Base-by-base conservation (phyloP, 2,888 invertebrate species). In the Glyphotaelius pellucidus region DNA sequence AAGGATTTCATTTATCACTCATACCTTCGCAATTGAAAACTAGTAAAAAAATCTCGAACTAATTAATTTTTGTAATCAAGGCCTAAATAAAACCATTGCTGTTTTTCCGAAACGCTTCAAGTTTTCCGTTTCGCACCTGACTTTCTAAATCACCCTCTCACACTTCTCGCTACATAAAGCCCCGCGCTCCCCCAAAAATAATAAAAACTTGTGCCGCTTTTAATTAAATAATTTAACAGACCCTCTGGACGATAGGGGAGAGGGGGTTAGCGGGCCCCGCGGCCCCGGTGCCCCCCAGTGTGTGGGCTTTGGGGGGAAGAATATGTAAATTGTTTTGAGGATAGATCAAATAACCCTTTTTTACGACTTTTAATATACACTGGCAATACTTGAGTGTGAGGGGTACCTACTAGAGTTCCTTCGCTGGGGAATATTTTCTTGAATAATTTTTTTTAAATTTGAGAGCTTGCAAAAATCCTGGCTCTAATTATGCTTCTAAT, bases 291-390 rank as follows among this genome's bases (percentile, higher is more conserved):
- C n/a, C 25, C 47, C 47, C 47, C 67, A n/a, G 81, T 84, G 84
- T 92, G 92, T 87, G 88, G 96, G 96, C 95, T 95, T 95, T 95
- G 95, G 95, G 95, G 95, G 95, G 95, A 95, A 95, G 96, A 96
- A 96, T 96, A 96, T 96, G 96, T 96, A 96, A 96, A 96, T 96
- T 96, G 96, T 96, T 96, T 96, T 95, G 95, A 96, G 96, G 96
- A 96, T 96, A 96, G 96, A 96, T 96, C 96, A 96, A 96, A 96
- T 95, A 96, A 96, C 96, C 96, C 96, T 96, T 96, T 96, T 96
- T 96, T 96, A 96, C 95, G 96, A 96, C 95, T 96, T 92, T 92
- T 93, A 91, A 92, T 90, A 93, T 92, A 90, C 87, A 67, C 67
- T 90, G 86, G 30, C 90, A 31, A 67, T 80, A 89, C 89, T 67